phyloP scores from a whole-genome alignment of 2,797 vertebrate genomes.

The Bryconaethiops microstoma region DNA sequence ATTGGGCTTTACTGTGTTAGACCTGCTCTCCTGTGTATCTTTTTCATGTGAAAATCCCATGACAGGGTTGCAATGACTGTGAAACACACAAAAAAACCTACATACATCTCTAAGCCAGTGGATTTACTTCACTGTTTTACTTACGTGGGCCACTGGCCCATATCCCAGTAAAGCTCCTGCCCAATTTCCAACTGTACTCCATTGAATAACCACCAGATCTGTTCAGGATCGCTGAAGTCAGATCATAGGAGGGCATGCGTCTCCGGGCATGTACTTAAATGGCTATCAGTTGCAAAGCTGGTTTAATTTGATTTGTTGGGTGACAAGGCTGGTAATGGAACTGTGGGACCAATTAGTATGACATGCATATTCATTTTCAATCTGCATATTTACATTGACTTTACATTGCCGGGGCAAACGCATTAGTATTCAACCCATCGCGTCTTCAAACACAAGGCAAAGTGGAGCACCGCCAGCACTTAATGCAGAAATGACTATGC shows the following conservation, averaged over 20 bases:
- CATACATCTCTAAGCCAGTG: background rate
- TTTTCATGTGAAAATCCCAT: background rate
- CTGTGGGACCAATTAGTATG: slow-evolving; percentile 48
- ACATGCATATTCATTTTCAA: slow-evolving; percentile 50
- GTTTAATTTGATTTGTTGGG: slow-evolving; percentile 46
- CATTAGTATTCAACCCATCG: slow-evolving; percentile 25
- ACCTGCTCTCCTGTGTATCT: background rate
- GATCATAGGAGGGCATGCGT: slow-evolving; percentile 13
- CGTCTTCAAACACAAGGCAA: background rate
- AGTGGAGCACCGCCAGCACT: slow-evolving; percentile 1
- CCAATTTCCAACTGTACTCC: background rate
- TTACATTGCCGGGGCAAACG: background rate
- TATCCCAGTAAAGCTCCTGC: background rate
- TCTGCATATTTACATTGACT: slow-evolving; percentile 44
- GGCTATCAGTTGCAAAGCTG: slow-evolving; percentile 23
- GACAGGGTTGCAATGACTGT: background rate
- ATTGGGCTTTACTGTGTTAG: background rate
- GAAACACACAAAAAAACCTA: background rate
- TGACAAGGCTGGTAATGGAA: slow-evolving; percentile 36
- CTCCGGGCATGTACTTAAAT: slow-evolving; percentile 17
- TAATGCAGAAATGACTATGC: slow-evolving; percentile 29
- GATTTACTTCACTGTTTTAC: background rate
- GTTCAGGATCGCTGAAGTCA: background rate
- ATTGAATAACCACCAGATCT: background rate
- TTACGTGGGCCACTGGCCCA: background rate